phyloP scores from a whole-genome alignment of 2,797 vertebrate species.

The Spizella passerina region DNA sequence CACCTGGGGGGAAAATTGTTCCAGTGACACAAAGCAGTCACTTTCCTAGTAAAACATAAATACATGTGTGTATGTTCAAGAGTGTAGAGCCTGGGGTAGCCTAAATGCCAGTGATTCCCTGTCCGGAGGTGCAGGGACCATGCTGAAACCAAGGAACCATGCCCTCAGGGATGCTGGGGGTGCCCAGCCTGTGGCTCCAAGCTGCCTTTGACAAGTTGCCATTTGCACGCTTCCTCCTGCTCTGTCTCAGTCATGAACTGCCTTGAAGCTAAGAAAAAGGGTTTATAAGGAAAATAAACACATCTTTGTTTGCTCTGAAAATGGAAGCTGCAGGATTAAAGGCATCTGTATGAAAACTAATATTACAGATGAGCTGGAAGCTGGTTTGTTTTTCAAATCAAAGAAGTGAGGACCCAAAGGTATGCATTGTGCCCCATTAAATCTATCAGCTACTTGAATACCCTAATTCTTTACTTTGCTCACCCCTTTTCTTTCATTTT shows the following conservation, averaged over 20 bases:
- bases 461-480: neutral
- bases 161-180: accelerated
- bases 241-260: neutral
- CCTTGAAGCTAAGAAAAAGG: neutral
- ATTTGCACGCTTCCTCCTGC: neutral
- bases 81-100: accelerated
- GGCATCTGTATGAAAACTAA: neutral
- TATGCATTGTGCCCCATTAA: neutral
- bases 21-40: neutral
- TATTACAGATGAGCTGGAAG: neutral
- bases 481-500: neutral
- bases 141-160: accelerated
- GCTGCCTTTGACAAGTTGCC: neutral
- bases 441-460: neutral
- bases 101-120: accelerated
- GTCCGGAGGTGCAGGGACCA: neutral
- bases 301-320: constrained; percentile 23
- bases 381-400: neutral
- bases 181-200: neutral
- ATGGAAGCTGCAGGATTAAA: constrained; percentile 31
- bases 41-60: neutral
- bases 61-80: accelerated
- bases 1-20: neutral
- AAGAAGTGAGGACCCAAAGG: neutral
- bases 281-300: constrained; percentile 22